Base-by-base conservation (phyloP, 2,113 vertebrate genomes). In the Loxodonta africana region DNA sequence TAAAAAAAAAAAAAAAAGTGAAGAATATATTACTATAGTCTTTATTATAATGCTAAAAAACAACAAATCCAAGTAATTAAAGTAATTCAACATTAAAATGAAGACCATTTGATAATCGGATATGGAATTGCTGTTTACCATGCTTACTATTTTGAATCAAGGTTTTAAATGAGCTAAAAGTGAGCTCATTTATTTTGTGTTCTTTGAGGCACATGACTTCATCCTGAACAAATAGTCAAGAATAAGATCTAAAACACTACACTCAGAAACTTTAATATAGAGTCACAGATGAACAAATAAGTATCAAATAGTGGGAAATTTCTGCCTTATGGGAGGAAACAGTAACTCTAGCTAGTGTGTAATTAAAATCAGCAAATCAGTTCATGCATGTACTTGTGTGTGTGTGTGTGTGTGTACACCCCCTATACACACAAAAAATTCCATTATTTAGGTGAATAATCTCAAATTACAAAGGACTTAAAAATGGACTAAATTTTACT, bases 401-500 rank as follows among this genome's bases (percentile, higher is more conserved):
- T 26, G 0, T 15, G 23, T 30, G 21, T 77, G 53, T 81, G 9
- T 60, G 44, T 46, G 28, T 26, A 57, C 53, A 57, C 53, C 53
- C 53, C 53, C 53, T 57, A 17, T 14, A 57, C 53, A 57, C 53
- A 37, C 37, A 88, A 33, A 95, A 25, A 90, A 57, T 85, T 90
- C 90, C 60, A 44, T 48, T 88, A 83, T 26, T 18, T 20, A 96
- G 37, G 12, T 30, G 12, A 92, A 37, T 83, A 95, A 93, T 94
- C n/a, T 95, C 60, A 95, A 23, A 88, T 83, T 87, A 95, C 4
- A 76, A 23, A 25, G 48, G n/a, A 17, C 15, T 89, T 95, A 33
- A 94, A 92, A 95, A 92, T 33, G 21, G 53, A 94, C 44, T 96
- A 95, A 90, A 90, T 63, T 88, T 81, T 85, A 51, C 11, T 37